Evolutionary conservation across 1,140 invertebrate species (phyloP).

Genomic region (Diorhabda elongata): DNA sequence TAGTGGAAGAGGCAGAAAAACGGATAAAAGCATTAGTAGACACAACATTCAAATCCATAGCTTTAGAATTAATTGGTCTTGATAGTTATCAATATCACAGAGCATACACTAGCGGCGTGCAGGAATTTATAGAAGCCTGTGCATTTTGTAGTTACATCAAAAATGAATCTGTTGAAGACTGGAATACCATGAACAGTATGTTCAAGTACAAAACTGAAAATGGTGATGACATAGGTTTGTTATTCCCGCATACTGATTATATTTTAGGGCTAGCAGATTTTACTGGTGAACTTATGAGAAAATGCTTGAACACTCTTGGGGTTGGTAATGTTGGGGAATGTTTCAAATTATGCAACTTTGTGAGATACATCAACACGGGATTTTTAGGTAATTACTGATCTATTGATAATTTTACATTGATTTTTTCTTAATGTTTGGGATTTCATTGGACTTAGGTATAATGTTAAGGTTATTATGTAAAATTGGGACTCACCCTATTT

Average conservation of each 20-base stretch:
- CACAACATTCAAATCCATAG: conserved; percentile 63
- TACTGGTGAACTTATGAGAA: conserved; percentile 86
- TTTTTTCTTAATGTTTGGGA: too few species aligned
- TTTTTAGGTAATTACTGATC: conserved; percentile 54
- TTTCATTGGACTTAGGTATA: too few species aligned
- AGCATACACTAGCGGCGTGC: conserved; percentile 73
- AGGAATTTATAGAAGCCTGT: conserved; percentile 84
- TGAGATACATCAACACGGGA: conserved; percentile 69
- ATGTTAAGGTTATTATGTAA: too few species aligned
- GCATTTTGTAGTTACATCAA: conserved; percentile 69
- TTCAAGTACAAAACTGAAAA: conserved; percentile 44
- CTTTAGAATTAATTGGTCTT: conserved; percentile 64
- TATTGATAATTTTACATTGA: neutral
- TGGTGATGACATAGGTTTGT: conserved; percentile 25
- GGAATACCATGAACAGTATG: conserved; percentile 49
- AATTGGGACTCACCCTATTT: too few species aligned
- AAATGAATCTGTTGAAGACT: conserved; percentile 47
- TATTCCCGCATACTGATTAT: conserved; percentile 64
- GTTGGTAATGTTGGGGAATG: conserved; percentile 73
- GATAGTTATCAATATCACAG: conserved; percentile 71
- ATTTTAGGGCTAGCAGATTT: conserved; percentile 84
- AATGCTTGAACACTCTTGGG: conserved; percentile 78
- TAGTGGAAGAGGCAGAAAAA: conserved; percentile 63
- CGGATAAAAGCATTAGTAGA: conserved; percentile 59
- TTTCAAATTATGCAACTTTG: conserved; percentile 66